phyloP scores from a whole-genome alignment of 2,888 invertebrate species.

The Hirtodrosophila alboralis region DNA sequence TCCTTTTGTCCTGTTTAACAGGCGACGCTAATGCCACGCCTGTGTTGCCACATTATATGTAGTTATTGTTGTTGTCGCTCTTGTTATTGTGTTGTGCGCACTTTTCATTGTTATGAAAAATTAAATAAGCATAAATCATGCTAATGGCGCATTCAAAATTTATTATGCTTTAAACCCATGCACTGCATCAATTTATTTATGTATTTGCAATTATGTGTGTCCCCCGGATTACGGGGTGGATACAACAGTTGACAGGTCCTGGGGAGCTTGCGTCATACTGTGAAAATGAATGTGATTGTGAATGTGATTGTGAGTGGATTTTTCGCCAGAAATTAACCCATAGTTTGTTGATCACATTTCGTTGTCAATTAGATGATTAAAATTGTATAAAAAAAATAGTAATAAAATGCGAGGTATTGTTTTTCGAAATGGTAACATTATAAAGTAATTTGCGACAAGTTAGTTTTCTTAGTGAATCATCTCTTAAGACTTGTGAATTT shows the following conservation, averaged over 20 bases:
- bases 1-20: conserved; percentile 44
- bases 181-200: conserved; percentile 60
- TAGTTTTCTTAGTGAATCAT: too few species aligned
- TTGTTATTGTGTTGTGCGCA: conserved; percentile 33
- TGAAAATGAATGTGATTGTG: too few species aligned
- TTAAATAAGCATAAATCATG: conserved; percentile 80
- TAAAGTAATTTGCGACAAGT: too few species aligned
- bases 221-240: conserved; percentile 34
- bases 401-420: not conserved
- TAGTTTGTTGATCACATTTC: conserved; percentile 19
- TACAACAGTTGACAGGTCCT: conserved; percentile 20
- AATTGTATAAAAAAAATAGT: too few species aligned
- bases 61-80: conserved; percentile 47
- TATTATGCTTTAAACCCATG: conserved; percentile 75
- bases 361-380: conserved; percentile 71
- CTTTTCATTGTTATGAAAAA: conserved; percentile 79
- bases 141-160: conserved; percentile 80
- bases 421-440: not conserved
- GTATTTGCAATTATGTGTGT: conserved; percentile 58
- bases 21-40: conserved; percentile 49
- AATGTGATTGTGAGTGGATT: not conserved
- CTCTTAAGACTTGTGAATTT: too few species aligned
- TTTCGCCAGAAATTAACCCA: not conserved
- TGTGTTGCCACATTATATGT: conserved; percentile 58
- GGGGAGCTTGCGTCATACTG: conserved; percentile 35